Conservation (phyloP, 2,113 vertebrate species). For the Toxotes chatareus region DNA sequence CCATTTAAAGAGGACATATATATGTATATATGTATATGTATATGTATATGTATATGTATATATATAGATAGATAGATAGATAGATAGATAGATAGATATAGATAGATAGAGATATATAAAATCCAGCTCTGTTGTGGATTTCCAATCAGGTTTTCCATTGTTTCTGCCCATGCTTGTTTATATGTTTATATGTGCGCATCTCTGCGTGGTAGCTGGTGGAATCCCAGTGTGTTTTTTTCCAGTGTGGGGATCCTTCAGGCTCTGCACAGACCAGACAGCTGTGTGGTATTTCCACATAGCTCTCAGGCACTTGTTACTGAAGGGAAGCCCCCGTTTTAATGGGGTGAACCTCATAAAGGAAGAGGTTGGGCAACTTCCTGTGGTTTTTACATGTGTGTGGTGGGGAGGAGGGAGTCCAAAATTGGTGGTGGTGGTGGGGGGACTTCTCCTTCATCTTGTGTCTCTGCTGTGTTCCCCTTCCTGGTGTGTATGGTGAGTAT, state of each 20-base stretch:
- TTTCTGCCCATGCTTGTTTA: constrained; percentile 2
- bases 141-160: constrained; percentile 26
- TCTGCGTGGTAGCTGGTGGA: constrained; percentile 45
- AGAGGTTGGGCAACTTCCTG: constrained; percentile 2
- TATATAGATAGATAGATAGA: too few relatives aligned
- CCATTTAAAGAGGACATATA: too few relatives aligned
- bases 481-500: too few relatives aligned
- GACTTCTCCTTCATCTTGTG: too few relatives aligned
- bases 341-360: constrained; percentile 61
- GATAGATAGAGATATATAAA: too few relatives aligned
- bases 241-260: constrained; percentile 65
- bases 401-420: constrained; percentile 10
- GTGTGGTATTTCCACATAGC: constrained; percentile 55
- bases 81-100: too few relatives aligned
- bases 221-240: constrained; percentile 39
- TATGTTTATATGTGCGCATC: constrained; percentile 19
- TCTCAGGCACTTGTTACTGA: constrained; percentile 46
- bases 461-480: too few relatives aligned
- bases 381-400: constrained; percentile 22
- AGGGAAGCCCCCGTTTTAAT: constrained; percentile 67
- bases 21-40: too few relatives aligned
- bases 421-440: neutral
- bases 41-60: too few relatives aligned
- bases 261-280: constrained; percentile 45
- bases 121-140: neutral